Base-by-base conservation (phyloP, 2,113 vertebrate species). In the Todiramphus chloris region DNA sequence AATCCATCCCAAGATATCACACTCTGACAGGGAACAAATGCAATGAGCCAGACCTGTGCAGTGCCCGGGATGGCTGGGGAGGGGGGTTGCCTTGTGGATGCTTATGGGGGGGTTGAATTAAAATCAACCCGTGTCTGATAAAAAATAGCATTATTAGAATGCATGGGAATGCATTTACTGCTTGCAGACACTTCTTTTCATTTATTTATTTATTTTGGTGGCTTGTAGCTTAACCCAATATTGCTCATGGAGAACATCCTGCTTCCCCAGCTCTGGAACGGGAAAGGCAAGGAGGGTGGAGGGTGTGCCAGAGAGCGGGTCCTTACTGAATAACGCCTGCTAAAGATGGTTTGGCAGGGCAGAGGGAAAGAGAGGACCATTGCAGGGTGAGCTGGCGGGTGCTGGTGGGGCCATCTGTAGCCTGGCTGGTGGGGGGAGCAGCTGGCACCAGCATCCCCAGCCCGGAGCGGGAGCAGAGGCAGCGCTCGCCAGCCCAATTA, bases 401-500 rank as follows among this genome's bases (percentile, higher is more conserved):
- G 73, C 56, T 75, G 67, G 35, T 75, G 51, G 35, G 48, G 53
- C 83, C 90, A 95, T 95, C 85, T 95, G 96, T 66, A 90, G 64
- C 77, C 50, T 0, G 3, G 62, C 60, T 13, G 8, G 41, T 0
- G 69, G 7, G 35, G 37, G 30, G 77, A 96, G 89, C 91, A 96
- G 91, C 95, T 94, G 97, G 91, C 89, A 93, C 73, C 2, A 3
- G 74, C 83, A 91, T 83, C 23, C 41, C 55, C 53, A 27, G 85
- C 78, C 27, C 43, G 1, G 31, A 93, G 92, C 31, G 1, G 85
- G 44, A 91, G 84, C 77, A 90, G 39, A 81, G 64, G 83, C 62
- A 90, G 35, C 1, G 6, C 53, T 95, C 2, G 86, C 95, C 96
- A 97, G 94, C 80, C 94, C 95, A 96, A 95, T 97, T 96, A 97